Evolutionary conservation across 1,140 invertebrate species (phyloP), one percentile per base, ranked within the genome.

Genomic region (Eurosta solidaginis): DNA sequence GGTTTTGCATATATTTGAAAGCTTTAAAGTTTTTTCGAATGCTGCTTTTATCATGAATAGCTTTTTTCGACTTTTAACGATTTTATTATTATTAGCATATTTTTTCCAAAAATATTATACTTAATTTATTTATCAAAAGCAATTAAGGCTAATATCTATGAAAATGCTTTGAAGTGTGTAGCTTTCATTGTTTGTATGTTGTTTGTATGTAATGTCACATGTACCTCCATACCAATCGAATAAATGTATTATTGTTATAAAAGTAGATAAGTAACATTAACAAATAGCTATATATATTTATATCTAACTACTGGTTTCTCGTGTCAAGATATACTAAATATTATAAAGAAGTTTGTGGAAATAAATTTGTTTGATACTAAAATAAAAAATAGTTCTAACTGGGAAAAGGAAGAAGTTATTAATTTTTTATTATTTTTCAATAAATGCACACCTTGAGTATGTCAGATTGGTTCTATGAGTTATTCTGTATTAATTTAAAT

Each of bases 161-260:
- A 4, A 17, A 17, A n/a, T 47, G 12, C 20, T n/a, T 9, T 47
- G 2, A 5, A 17, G 17, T 36, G 33, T 68, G 17, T 68, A 40
- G 59, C 59, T 68, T 68, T 68, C 33, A 20, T 17, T 40, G 29
- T 40, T 40, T 68, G 59, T 20, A 40, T 36, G 36, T 68, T 68
- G 59, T 20, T 68, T 36, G 36, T 68, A 68, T n/a, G 33, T 33
- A 68, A 68, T 40, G 59, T 68, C 59, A 68, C 59, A 6, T 68
- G 59, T 68, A 68, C 59, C 59, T 68, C 59, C 59, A 68, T 33
- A n/a, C 33, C 17, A 68, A 68, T 68, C 59, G 59, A 68, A 68
- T 68, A 42, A 68, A 40, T 42, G 27, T 20, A n/a, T 68, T 14
- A 17, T 47, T 17, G 12, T 47, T 47, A 47, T 12, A 4, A 17